Conservation (phyloP, 2,797 vertebrate species). For the Pipistrellus kuhlii region DNA sequence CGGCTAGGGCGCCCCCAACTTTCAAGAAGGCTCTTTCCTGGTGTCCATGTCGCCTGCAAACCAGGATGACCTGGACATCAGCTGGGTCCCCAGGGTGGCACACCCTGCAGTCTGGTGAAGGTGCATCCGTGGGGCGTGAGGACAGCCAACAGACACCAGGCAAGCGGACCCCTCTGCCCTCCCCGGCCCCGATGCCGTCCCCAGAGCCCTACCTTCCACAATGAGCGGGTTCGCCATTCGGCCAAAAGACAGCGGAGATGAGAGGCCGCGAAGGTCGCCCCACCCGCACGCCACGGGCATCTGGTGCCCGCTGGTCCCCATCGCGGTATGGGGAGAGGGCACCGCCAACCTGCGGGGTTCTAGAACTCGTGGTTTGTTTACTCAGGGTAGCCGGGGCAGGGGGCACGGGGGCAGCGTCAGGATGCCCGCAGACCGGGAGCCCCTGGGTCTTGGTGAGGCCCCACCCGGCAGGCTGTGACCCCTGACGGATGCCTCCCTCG, state of each 20-base stretch:
- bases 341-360: conserved; percentile 37
- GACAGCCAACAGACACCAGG: not conserved
- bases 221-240: not conserved
- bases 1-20: not conserved
- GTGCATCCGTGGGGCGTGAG: not conserved
- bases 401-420: no score
- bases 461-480: no score
- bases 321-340: no score
- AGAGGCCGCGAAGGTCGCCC: not conserved
- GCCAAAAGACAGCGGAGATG: not conserved
- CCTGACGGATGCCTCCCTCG: not conserved
- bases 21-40: not conserved
- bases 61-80: accelerated
- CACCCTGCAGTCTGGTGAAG: not conserved
- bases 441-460: not conserved
- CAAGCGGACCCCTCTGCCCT: not conserved
- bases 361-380: conserved; percentile 68
- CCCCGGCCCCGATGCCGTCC: not conserved
- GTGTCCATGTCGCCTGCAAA: not conserved
- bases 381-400: not conserved
- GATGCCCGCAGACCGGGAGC: not conserved
- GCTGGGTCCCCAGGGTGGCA: not conserved
- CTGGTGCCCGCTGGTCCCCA: not conserved
- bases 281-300: conserved; percentile 43
- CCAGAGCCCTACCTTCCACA: conserved; percentile 42